Evolutionary conservation across 2,113 vertebrate species (phyloP).

Genomic region (Hepsetus odoe): DNA sequence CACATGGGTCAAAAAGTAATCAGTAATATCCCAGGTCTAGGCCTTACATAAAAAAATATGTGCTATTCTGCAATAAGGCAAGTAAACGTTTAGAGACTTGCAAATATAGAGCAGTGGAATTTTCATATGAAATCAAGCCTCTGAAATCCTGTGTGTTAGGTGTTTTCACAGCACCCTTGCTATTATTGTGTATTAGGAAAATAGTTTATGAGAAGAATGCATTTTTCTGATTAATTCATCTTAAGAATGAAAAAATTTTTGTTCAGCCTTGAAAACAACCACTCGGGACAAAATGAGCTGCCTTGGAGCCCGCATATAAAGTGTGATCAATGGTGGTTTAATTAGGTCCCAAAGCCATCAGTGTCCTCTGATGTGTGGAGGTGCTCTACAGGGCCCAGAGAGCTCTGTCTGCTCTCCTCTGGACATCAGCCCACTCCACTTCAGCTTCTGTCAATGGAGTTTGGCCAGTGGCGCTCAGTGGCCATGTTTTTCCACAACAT

Average conservation of each 20-base stretch:
- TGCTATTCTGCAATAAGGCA: too few species aligned
- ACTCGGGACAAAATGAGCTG: background rate
- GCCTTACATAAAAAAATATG: too few species aligned
- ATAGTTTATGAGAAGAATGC: too few species aligned
- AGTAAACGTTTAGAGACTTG: too few species aligned
- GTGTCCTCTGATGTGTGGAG: constrained; percentile 36
- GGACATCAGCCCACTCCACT: constrained; percentile 11
- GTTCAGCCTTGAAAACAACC: constrained; percentile 8
- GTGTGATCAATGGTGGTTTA: constrained; percentile 46
- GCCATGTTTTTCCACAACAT: constrained; percentile 52
- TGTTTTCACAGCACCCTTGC: too few species aligned
- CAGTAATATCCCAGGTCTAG: too few species aligned
- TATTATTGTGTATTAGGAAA: too few species aligned
- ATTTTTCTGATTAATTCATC: too few species aligned
- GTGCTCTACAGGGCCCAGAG: background rate
- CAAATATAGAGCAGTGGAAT: too few species aligned
- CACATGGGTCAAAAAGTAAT: too few species aligned
- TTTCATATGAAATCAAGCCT: too few species aligned
- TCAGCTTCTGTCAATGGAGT: constrained; percentile 43
- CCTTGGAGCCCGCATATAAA: constrained; percentile 24
- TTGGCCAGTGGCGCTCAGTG: constrained; percentile 44
- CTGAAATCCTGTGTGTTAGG: too few species aligned
- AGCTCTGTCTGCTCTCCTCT: background rate
- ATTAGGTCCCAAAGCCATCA: constrained; percentile 52
- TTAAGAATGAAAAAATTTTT: background rate